Evolutionary conservation across 2,113 vertebrate genomes (phyloP).

Genomic region (Maccullochella peelii): DNA sequence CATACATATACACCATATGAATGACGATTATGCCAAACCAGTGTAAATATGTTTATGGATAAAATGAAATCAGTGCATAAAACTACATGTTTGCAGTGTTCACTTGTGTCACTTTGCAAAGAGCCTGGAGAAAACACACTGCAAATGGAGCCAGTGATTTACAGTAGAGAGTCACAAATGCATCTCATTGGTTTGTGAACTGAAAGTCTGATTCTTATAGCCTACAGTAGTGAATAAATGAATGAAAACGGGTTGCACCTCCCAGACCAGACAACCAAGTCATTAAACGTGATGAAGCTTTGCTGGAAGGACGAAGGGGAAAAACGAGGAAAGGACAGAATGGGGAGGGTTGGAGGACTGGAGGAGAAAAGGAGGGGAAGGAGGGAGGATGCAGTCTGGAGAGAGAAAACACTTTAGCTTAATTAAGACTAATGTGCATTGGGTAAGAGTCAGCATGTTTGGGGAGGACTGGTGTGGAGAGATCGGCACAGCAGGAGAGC

Average conservation of each 20-base stretch:
- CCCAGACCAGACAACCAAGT: conserved; percentile 49
- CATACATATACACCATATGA: background rate
- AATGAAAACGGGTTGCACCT: conserved; percentile 65
- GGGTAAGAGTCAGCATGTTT: conserved; percentile 40
- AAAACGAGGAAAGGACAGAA: conserved; percentile 16
- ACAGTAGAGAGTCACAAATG: conserved; percentile 26
- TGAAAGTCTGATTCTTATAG: conserved; percentile 8
- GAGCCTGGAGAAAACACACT: conserved; percentile 1
- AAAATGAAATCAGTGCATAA: background rate
- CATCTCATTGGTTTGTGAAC: conserved; percentile 34
- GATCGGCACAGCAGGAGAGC: conserved; percentile 41
- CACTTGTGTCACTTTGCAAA: conserved; percentile 18
- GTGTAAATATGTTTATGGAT: background rate
- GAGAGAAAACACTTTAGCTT: conserved; percentile 57
- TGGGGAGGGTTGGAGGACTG: conserved; percentile 19
- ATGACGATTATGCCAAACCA: background rate
- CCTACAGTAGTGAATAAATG: conserved; percentile 60
- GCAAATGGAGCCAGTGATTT: conserved; percentile 8
- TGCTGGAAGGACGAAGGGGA: conserved; percentile 29
- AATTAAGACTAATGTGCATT: conserved; percentile 70
- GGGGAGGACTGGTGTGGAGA: conserved; percentile 44
- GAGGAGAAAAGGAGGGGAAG: conserved; percentile 1
- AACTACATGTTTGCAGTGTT: background rate
- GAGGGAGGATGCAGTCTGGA: conserved; percentile 46
- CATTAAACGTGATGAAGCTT: conserved; percentile 59